A percentile compares a stretch with the other conserved stretches of the same genome.
Evolutionary conservation across 2,113 vertebrate species (phyloP).

Genomic region (Archilochus colubris): DNA sequence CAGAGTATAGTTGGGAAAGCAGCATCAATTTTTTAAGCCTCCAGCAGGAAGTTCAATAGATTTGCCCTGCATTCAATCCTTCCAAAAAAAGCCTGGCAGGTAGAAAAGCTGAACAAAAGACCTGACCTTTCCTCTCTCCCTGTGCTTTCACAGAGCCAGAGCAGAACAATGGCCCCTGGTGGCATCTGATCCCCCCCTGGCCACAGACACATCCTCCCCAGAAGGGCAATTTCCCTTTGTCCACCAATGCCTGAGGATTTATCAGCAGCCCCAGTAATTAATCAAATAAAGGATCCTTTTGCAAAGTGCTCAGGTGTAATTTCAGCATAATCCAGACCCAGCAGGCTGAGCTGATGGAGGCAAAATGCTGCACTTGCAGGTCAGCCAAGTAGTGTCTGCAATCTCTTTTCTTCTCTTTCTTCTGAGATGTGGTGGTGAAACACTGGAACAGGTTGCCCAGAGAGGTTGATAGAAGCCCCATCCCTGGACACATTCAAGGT

Average conservation of each 20-base stretch:
- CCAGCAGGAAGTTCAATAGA: conserved; percentile 39
- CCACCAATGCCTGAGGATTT: not conserved
- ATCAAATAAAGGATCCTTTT: conserved; percentile 56
- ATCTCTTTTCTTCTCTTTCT: not conserved
- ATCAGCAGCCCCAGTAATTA: conserved; percentile 7
- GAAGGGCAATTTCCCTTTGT: conserved; percentile 43
- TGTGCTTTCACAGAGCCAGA: not conserved
- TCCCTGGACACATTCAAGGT: too few species aligned
- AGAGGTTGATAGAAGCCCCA: too few species aligned
- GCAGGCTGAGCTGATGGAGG: not conserved
- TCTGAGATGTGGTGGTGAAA: too few species aligned
- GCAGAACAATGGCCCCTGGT: not conserved
- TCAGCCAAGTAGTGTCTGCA: not conserved
- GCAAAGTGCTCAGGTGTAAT: conserved; percentile 35
- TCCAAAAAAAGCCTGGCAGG: not conserved
- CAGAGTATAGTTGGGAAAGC: not conserved
- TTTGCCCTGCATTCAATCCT: conserved; percentile 39
- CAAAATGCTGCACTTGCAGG: not conserved
- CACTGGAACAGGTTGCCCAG: too few species aligned
- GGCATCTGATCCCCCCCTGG: not conserved
- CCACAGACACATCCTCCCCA: not conserved
- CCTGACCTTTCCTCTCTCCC: conserved; percentile 22
- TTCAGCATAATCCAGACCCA: conserved; percentile 14
- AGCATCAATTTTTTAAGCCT: conserved; percentile 64
- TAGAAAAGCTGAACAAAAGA: conserved; percentile 37